Base-by-base conservation (phyloP, 2,888 invertebrate species). In the Caradrina clavipalpis region DNA sequence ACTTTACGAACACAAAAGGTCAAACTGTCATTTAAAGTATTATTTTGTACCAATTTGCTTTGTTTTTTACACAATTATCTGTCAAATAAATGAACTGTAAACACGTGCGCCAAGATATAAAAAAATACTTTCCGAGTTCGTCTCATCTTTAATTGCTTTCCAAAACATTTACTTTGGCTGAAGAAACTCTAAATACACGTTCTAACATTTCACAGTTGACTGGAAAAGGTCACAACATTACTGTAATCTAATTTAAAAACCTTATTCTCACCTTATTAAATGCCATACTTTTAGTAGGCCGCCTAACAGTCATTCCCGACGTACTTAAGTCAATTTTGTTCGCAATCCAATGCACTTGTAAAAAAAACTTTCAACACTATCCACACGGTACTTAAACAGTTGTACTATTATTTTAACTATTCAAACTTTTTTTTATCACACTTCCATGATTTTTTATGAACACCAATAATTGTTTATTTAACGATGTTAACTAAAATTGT, bases 291-390 rank as follows among this genome's bases (percentile, higher is more conserved):
- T 89, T 86, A 89, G 87, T 87, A 85, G 86, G 86, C 84, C 85
- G 86, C 88, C 86, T 87, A 85, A 90, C 88, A 92, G 93, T 92
- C 86, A 90, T 93, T 93, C 87, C 90, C 88, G 85, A 86, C 85
- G 87, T 88, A 88, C 83, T 90, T 89, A 89, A 92, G 89, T 92
- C 88, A 90, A 87, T 90, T 86, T 87, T 87, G 85, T 88, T 87
- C 93, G 92, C 93, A 89, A 92, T 89, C 89, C 87, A 91, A 91
- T 88, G 78, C 93, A 93, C 93, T 87, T 83, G 55, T 71, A 74
- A 76, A 84, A 77, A 73, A 49, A 73, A 91, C 88, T 85, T 86
- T 71, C 73, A 81, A 83, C 91, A 92, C 90, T 78, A 79, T 80
- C 70, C 88, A 89, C 90, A 85, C 76, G 1, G 45, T 63, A 57